Evolutionary conservation across 1,140 invertebrate genomes (phyloP).

Genomic region (Pentalonia nigronervosa): DNA sequence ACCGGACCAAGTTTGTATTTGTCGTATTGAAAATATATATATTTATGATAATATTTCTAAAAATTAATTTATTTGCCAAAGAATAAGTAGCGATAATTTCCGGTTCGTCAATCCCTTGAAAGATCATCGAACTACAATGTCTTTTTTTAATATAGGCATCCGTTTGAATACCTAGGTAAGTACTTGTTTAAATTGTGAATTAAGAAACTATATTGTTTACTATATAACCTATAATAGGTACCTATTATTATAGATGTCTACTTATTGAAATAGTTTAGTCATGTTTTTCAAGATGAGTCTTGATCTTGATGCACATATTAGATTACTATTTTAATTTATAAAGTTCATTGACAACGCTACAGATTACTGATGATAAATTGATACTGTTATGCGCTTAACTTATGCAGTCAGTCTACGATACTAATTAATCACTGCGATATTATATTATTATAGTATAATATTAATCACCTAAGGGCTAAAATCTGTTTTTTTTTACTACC

Average conservation of each 20-base stretch:
- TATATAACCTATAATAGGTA: background rate
- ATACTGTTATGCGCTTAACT: background rate
- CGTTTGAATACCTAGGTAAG: background rate
- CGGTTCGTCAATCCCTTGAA: background rate
- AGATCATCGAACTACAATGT: background rate
- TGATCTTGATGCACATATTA: background rate
- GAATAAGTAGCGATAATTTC: background rate
- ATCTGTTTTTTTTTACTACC: background rate
- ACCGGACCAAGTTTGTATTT: too few relatives aligned
- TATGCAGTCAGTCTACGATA: background rate
- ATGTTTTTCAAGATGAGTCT: background rate
- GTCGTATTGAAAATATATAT: too few relatives aligned
- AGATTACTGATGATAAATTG: background rate
- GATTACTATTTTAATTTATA: background rate
- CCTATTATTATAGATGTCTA: background rate
- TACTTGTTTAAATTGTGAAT: too few relatives aligned
- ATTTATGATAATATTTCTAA: background rate
- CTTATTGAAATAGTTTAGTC: background rate
- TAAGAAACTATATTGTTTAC: background rate
- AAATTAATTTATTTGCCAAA: background rate
- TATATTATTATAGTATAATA: too few relatives aligned
- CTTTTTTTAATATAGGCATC: background rate
- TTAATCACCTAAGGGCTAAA: background rate
- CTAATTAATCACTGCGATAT: background rate
- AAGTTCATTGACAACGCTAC: background rate